A percentile compares a stretch with the other conserved stretches of the same genome.
Conservation (phyloP, 2,113 vertebrate species). For the Typhlomys cinereus region DNA sequence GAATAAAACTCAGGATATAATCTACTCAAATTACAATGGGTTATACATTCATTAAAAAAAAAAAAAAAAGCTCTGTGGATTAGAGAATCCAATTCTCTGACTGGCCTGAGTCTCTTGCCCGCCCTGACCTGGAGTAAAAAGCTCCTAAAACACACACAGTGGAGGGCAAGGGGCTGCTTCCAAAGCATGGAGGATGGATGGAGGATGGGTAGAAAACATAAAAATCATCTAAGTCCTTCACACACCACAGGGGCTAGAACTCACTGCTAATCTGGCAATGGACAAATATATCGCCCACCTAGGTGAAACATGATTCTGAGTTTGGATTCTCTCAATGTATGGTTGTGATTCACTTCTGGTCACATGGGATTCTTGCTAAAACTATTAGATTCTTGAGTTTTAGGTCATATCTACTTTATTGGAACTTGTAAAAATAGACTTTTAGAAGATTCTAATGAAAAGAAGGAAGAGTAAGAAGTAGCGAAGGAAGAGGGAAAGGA, state of each 20-base stretch:
- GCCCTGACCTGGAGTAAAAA: neutral
- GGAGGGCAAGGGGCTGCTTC: neutral
- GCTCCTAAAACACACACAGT: neutral
- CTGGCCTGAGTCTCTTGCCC: neutral
- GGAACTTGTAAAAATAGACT: neutral
- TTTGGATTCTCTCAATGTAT: neutral
- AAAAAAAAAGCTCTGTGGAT: neutral
- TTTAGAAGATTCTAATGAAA: neutral
- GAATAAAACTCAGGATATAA: neutral
- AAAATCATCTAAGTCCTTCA: neutral
- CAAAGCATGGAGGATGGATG: neutral
- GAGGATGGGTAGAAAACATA: neutral
- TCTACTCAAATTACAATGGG: neutral
- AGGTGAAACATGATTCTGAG: neutral
- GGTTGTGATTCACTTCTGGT: neutral
- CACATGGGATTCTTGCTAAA: neutral
- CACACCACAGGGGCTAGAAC: no score
- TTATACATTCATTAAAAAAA: no score
- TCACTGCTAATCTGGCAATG: no score
- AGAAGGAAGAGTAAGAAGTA: no score
- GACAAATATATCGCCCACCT: neutral
- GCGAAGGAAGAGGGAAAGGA: neutral
- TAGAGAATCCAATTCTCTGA: neutral
- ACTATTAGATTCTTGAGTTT: neutral
- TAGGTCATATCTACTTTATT: neutral